Base-by-base conservation (phyloP, 2,888 invertebrate species). In the Nycteola revayana region DNA sequence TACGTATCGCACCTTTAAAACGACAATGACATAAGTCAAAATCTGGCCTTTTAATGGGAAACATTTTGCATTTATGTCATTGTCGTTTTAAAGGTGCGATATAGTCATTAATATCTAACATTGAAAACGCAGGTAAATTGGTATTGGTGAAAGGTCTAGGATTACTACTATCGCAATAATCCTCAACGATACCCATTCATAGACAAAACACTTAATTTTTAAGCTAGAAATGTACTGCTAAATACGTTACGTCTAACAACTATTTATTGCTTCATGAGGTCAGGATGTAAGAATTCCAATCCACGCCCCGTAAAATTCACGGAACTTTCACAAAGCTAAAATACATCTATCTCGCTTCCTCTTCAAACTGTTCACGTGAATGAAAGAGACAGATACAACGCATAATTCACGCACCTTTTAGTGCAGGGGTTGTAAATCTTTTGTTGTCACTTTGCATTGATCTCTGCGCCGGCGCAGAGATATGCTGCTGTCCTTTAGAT, bases 361-460 rank as follows among this genome's bases (percentile, higher is more conserved):
- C 36, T 25, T 36, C 8, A 27, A 41, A 8, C n/a, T 9, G 3
- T 2, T 3, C 1, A 1, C 31, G 34, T 22, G 58, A 47, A 42
- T 33, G 55, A 69, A 46, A 47, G 66, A 60, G 76, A 75, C 41
- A 46, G 58, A 35, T 33, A 25, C 42, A 46, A 49, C 42, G 52
- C 51, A 67, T 72, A 70, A 77, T 72, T 77, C 77, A 76, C 75
- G 45, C 67, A 64, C 69, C 73, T 74, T 73, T 80, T 75, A 79
- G 69, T 61, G 55, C 59, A 42, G 33, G 38, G 60, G 61, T 63
- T 69, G 67, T 82, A 78, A 80, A 82, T 79, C 80, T 77, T 70
- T 64, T 14, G 67, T 66, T 65, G 70, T 67, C 69, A 62, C 67
- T 73, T 67, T 66, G 73, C 65, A 67, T 66, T 62, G 68, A 67